Evolutionary conservation across 2,113 vertebrate species (phyloP).

Genomic region (Pica pica): DNA sequence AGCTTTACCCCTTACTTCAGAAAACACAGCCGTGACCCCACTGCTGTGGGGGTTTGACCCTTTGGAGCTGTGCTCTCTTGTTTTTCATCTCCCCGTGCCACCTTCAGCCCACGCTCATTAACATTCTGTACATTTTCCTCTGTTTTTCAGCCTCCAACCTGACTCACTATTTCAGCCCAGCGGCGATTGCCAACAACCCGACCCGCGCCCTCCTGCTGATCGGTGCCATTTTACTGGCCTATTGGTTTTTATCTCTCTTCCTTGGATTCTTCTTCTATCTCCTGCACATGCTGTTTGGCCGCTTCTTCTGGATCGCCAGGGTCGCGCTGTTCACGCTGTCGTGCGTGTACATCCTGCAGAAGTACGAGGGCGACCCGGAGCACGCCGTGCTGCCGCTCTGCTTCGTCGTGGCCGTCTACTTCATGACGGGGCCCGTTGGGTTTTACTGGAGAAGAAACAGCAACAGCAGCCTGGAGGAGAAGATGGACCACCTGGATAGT

Average conservation of each 20-base stretch:
- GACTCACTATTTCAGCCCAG: slow-evolving; percentile 89
- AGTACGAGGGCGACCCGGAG: slow-evolving; percentile 91
- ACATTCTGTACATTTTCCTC: background rate
- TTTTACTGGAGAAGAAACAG: slow-evolving; percentile 85
- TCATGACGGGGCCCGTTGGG: slow-evolving; percentile 93
- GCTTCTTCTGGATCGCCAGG: slow-evolving; percentile 90
- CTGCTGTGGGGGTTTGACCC: background rate
- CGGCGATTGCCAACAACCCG: slow-evolving; percentile 77
- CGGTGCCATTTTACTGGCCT: slow-evolving; percentile 80
- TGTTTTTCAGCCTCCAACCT: slow-evolving; percentile 84
- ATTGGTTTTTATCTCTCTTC: slow-evolving; percentile 89
- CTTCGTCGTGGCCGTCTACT: slow-evolving; percentile 91
- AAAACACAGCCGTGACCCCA: background rate
- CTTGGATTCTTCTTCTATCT: slow-evolving; percentile 88
- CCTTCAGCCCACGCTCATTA: background rate
- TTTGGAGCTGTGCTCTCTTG: background rate
- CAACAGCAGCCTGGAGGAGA: slow-evolving; percentile 86
- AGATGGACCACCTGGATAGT: slow-evolving; percentile 92
- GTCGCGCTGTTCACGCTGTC: slow-evolving; percentile 88
- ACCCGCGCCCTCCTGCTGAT: slow-evolving; percentile 85
- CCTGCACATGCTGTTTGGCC: slow-evolving; percentile 86
- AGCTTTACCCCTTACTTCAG: background rate
- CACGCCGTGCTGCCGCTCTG: slow-evolving; percentile 87
- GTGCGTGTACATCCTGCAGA: slow-evolving; percentile 95
- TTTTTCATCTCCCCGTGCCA: background rate